These are phyloP conservation scores for Tethya wilhelma DNA, from an alignment of 37 sponge, comb jelly and placozoan species.

Conservation along the genomic window DNA sequence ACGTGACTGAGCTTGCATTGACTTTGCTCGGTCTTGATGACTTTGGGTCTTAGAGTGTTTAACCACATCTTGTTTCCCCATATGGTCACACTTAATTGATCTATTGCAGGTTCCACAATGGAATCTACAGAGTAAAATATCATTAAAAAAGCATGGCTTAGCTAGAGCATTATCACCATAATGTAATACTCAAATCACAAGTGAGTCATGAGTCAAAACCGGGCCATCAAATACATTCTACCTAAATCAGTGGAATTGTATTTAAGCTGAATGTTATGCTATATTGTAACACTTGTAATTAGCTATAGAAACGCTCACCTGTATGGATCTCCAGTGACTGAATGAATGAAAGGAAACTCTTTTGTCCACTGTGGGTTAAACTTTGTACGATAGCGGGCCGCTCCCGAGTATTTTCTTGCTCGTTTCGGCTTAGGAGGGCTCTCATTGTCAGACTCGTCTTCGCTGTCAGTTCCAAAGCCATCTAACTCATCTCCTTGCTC, in stretches of 20 bases:
- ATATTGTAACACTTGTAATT: background rate
- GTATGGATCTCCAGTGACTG: constrained; percentile 33
- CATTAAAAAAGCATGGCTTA: too few species aligned
- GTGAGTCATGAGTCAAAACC: too few species aligned
- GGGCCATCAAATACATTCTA: too few species aligned
- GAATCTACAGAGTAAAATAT: too few species aligned
- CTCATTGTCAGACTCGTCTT: too few species aligned
- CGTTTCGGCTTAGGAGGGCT: background rate
- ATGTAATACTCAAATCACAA: too few species aligned
- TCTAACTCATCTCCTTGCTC: too few species aligned
- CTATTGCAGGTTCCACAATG: constrained; percentile 33
- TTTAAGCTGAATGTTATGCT: background rate
- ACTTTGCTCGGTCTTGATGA: constrained; percentile 20
- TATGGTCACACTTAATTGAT: constrained; percentile 32
- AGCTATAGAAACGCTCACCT: background rate
- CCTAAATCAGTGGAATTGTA: too few species aligned
- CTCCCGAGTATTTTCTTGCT: constrained; percentile 15
- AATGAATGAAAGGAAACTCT: constrained; percentile 29
- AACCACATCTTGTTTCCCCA: constrained; percentile 47
- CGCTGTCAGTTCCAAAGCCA: too few species aligned
- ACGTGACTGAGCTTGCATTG: constrained; percentile 14
- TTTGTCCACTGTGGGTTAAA: constrained; percentile 30
- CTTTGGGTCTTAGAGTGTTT: constrained; percentile 6
- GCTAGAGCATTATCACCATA: too few species aligned
- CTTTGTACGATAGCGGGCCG: constrained; percentile 29